Conservation (phyloP, 23 tunicate genomes). For the Halocynthia roretzi region DNA sequence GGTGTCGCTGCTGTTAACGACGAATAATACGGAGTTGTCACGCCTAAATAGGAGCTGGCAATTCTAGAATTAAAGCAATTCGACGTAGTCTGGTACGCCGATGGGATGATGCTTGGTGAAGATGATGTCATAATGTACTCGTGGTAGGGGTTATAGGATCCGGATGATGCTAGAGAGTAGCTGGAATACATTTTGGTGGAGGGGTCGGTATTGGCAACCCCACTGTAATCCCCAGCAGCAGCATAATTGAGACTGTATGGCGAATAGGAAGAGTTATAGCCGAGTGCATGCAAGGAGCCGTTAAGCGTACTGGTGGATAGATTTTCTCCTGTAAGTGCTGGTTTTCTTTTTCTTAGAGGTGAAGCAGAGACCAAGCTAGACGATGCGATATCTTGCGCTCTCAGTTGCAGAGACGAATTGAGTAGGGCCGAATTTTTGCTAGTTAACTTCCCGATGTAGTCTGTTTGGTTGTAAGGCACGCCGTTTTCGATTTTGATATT, state of each 20-base stretch:
- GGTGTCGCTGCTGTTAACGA: conserved; percentile 6
- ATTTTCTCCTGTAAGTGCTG: background rate
- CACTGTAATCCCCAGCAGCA: no score
- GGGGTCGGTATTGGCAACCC: background rate
- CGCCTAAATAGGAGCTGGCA: conserved; percentile 5
- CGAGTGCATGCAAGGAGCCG: no score
- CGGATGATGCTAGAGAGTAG: background rate
- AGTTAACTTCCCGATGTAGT: background rate
- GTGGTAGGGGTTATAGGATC: background rate
- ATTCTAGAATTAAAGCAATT: background rate
- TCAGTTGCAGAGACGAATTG: no score
- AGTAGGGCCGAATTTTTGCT: no score
- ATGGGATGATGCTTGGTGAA: conserved; percentile 10
- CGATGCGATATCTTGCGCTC: no score
- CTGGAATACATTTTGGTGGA: background rate
- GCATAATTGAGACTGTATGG: no score
- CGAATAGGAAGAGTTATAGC: no score
- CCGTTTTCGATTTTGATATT: background rate
- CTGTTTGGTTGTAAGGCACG: background rate
- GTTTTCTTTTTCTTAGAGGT: background rate
- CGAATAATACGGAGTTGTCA: background rate
- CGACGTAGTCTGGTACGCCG: conserved; percentile 18
- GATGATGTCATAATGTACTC: conserved; percentile 25
- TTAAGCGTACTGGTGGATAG: background rate
- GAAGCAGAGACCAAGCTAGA: no score